Evolutionary conservation across 2,797 vertebrate genomes (phyloP), one percentile per base, ranked within the genome.

Genomic region (Coluber constrictor): DNA sequence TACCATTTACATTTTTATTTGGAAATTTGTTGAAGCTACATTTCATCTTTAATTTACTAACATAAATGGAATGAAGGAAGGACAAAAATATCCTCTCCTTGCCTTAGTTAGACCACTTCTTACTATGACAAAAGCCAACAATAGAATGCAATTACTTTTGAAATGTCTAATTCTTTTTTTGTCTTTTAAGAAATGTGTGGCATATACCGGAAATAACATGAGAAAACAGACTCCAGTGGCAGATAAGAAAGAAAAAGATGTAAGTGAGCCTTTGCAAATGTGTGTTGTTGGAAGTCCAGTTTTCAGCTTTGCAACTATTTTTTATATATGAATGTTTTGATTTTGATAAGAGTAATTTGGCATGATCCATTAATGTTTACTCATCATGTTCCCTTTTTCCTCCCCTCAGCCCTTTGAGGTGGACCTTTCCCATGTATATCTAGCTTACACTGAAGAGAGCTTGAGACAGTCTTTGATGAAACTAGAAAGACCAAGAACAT

Each of bases 201-300:
- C 99, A 0, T 99, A 99, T 95, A 99, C 99, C 57, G 99, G 99
- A 93, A 99, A 99, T 98, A 99, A 99, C 90, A 99, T 99, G 99
- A 98, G 99, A 96, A 99, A 99, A 96, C 99, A 99, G 96, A 99
- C 98, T 0, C 99, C 99, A 27, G 98, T 99, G 89, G 98, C 98
- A 90, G 99, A 99, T 97, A 99, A 99, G 97, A 99, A 99, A 96
- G 99, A 99, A 96, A 99, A 99, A 98, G 99, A 99, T 97, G 99
- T 99, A 97, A 99, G 99, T 96, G 15, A 27, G 86, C 93, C 0
- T 66, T 87, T 87, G 47, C 66, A 66, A 92, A 47, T 91, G 0
- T n/a, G 7, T 23, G 83, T 60, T 90, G 7, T 27, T 90, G 54
- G 37, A 3, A 54, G 37, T 29, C 32, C 32, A 10, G 57, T 91